phyloP scores from a whole-genome alignment of 1,140 invertebrate species.

The Lepidurus couesii region DNA sequence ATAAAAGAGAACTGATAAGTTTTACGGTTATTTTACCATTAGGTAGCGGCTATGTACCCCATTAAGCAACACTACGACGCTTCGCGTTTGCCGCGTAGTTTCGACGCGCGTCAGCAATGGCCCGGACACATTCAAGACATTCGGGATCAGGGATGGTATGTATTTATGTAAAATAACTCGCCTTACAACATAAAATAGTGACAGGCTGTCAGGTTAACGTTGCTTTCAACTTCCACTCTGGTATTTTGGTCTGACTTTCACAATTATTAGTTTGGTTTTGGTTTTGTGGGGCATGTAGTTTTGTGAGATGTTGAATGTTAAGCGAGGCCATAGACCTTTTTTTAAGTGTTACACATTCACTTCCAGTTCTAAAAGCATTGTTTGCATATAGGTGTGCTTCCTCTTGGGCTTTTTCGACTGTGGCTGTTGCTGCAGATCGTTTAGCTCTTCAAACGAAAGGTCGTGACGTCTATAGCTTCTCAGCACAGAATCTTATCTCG shows the following conservation, averaged over 20 bases:
- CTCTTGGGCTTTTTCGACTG: constrained; percentile 87
- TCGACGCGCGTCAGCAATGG: constrained; percentile 73
- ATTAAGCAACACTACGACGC: constrained; percentile 54
- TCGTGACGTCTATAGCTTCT: constrained; percentile 59
- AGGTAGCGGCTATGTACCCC: constrained; percentile 63
- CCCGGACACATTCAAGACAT: constrained; percentile 61
- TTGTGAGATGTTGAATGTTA: too few species aligned
- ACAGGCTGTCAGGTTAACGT: neutral
- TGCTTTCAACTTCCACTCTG: neutral
- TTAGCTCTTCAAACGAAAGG: constrained; percentile 75
- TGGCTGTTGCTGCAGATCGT: constrained; percentile 59
- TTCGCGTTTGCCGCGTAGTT: constrained; percentile 53
- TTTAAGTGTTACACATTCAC: neutral
- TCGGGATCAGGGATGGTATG: constrained; percentile 77
- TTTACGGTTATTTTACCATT: constrained; percentile 36
- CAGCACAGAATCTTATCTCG: constrained; percentile 76
- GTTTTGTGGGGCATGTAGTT: too few species aligned
- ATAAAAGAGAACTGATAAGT: constrained; percentile 6
- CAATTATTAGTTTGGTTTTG: too few species aligned
- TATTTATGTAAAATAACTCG: constrained; percentile 8
- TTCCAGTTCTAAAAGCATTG: neutral
- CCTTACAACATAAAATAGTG: neutral
- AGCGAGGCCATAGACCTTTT: neutral
- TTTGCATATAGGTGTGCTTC: constrained; percentile 56
- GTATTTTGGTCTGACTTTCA: neutral